Base-by-base conservation (phyloP, 2,797 vertebrate species). In the Cygnus olor region DNA sequence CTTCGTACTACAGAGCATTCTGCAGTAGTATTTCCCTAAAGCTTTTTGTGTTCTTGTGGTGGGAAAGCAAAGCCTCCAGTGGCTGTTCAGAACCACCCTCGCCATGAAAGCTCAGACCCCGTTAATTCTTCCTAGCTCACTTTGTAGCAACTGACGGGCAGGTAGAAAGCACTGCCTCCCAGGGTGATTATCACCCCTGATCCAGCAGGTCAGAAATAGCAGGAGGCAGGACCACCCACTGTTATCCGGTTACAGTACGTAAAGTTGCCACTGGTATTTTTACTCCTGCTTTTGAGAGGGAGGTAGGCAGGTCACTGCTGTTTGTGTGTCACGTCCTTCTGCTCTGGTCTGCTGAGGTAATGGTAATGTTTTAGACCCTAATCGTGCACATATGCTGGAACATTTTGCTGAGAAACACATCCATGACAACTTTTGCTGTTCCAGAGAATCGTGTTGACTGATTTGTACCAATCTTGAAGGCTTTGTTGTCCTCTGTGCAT, bases 191-290 rank as follows among this genome's bases (percentile, higher is more conserved):
- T 89, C 80, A 49, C 89, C 66, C 56, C 80, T 90, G 89, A 96
- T 93, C 82, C 69, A 66, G 47, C 80, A 70, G 87, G 91, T 84
- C 68, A 74, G 65, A 93, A 73, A 73, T 42, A 84, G 77, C 77
- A 86, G 81, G 86, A 68, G 73, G 58, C 57, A 36, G 80, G 51
- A 89, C 61, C 66, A 57, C 56, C 45, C 44, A 0, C 49, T 63
- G 3, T 89, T 88, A 91, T 63, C 82, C 9, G 2, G 66, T 91
- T 93, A 81, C 20, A 71, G 66, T 30, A 32, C 66, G 12, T 49
- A n/a, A n/a, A 77, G 38, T 56, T 79, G 91, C 73, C 13, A 5
- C 19, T 76, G 85, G 21, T 91, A 71, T 60, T 86, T 93, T 90
- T 66, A 6, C 38, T 73, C 51, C 60, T 81, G 58, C 61, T 34